phyloP scores from a whole-genome alignment of 2,113 vertebrate genomes.

The Struthidea cinerea region DNA sequence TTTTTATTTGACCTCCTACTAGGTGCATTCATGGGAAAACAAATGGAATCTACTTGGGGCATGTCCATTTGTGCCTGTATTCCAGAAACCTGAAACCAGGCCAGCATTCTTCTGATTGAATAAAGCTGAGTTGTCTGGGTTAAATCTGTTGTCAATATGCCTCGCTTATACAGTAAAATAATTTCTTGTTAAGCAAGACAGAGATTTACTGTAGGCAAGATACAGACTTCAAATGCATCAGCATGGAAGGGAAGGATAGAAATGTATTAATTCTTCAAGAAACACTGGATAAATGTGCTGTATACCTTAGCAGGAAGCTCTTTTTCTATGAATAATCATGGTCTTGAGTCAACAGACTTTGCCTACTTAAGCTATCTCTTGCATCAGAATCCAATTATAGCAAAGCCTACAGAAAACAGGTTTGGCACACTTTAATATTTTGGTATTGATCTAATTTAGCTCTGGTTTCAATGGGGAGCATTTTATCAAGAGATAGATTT shows the following conservation, averaged over 20 bases:
- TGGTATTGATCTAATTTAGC: conserved; percentile 65
- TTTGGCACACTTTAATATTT: conserved; percentile 57
- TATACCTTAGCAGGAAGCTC: conserved; percentile 8
- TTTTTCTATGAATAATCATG: conserved; percentile 53
- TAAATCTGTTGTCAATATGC: conserved; percentile 64
- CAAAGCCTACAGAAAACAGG: conserved; percentile 59
- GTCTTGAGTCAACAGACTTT: conserved; percentile 52
- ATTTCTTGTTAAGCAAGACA: conserved; percentile 58
- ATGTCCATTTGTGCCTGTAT: conserved; percentile 55
- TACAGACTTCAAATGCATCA: conserved; percentile 30
- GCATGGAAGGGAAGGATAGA: background rate
- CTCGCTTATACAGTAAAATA: conserved; percentile 48
- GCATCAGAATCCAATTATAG: conserved; percentile 38
- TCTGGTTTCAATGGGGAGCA: conserved; percentile 42
- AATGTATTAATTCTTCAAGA: conserved; percentile 17
- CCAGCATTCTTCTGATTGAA: conserved; percentile 51
- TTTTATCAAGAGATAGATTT: conserved; percentile 34
- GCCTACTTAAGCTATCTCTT: conserved; percentile 37
- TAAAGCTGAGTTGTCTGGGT: conserved; percentile 49
- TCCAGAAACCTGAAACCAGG: conserved; percentile 54
- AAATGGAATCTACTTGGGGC: conserved; percentile 55
- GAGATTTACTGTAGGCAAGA: conserved; percentile 58
- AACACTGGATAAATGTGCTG: background rate
- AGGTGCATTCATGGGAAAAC: conserved; percentile 62
- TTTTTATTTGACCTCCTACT: conserved; percentile 71